Percentiles rank a stretch among this genome's conserved stretches.
phyloP scores from a whole-genome alignment of 2,113 vertebrate species.

The Mugil cephalus region DNA sequence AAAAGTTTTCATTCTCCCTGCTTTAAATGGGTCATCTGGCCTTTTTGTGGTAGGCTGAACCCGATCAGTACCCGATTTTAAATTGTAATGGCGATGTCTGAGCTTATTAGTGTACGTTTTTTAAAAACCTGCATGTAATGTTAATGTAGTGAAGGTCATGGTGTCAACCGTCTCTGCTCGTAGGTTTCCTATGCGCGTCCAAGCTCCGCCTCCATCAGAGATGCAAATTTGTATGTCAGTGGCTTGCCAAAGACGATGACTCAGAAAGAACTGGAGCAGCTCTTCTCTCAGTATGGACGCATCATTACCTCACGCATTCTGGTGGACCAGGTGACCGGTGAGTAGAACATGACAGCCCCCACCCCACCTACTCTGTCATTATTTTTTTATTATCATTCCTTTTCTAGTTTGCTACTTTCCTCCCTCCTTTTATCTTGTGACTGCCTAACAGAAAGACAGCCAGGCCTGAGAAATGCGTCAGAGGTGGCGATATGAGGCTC shows the following conservation, averaged over 20 bases:
- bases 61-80: not conserved
- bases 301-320: slow-evolving; percentile 99
- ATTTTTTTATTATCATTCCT: slow-evolving; percentile 28
- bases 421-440: slow-evolving; percentile 15
- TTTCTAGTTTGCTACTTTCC: not conserved
- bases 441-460: slow-evolving; percentile 27
- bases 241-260: slow-evolving; percentile 98
- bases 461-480: slow-evolving; percentile 68
- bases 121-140: not conserved
- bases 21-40: slow-evolving; percentile 7
- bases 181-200: slow-evolving; percentile 96
- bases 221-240: slow-evolving; percentile 98
- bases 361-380: not conserved
- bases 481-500: slow-evolving; percentile 77
- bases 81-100: not conserved
- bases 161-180: slow-evolving; percentile 12
- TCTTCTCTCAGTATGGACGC: slow-evolving; percentile 97
- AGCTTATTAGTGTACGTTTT: not conserved
- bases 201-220: slow-evolving; percentile 98
- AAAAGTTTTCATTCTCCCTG: not conserved
- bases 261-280: slow-evolving; percentile 97
- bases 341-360: slow-evolving; percentile 72
- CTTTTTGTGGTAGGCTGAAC: not conserved
- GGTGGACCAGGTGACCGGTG: slow-evolving; percentile 98
- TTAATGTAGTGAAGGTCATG: not conserved